Percentiles rank a stretch among this genome's conserved stretches.
These are phyloP conservation scores for Heterodera filipjevi DNA, from an alignment of 2,888 invertebrate species.

Conservation along the genomic window DNA sequence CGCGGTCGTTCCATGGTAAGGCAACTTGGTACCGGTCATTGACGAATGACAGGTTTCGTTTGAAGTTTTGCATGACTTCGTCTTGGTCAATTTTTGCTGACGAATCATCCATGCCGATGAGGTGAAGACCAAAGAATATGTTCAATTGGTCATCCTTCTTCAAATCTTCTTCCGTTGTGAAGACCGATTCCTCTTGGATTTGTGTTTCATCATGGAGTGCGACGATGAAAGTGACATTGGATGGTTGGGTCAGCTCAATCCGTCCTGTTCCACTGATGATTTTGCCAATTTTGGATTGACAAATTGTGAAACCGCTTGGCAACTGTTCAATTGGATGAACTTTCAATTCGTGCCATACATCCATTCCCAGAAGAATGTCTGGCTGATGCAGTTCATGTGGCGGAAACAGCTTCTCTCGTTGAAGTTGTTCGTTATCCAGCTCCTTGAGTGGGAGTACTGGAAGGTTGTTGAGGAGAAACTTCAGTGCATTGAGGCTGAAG, in stretches of 20 bases:
- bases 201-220: not conserved
- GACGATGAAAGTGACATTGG: not conserved
- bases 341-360: not conserved
- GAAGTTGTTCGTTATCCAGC: not conserved
- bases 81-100: not conserved
- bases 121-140: not conserved
- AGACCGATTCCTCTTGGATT: not conserved
- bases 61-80: not conserved
- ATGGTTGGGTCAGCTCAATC: not conserved
- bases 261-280: constrained; percentile 11
- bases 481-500: not conserved
- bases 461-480: not conserved
- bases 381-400: not conserved
- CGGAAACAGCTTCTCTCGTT: not conserved
- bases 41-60: constrained; percentile 1
- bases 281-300: not conserved
- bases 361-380: not conserved
- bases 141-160: not conserved
- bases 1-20: not conserved
- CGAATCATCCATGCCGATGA: not conserved
- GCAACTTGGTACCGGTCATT: not conserved
- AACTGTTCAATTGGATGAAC: not conserved
- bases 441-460: not conserved
- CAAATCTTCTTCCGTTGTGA: not conserved
- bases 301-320: constrained; percentile 14